Base-by-base conservation (phyloP, 2,797 vertebrate species). In the Sebastes dallii region DNA sequence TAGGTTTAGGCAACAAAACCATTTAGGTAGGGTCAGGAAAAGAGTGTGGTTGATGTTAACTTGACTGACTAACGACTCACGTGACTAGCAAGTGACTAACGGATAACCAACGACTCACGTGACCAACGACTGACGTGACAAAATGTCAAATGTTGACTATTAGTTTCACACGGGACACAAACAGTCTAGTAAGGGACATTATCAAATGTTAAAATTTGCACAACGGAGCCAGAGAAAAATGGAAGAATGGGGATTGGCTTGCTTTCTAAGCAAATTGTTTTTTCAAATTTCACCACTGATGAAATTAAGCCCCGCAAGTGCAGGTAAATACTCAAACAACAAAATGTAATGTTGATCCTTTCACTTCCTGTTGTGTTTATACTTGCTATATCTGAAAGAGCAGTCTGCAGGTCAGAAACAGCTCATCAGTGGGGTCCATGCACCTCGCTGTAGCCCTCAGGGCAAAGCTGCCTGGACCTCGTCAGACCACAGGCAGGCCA, bases 391-490 rank as follows among this genome's bases (percentile, higher is more conserved):
- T 68, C 34, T 72, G 34, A 71, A 56, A 46, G 55, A 77, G 13
- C 73, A 68, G 29, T 50, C 66, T 50, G 54, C 12, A 2, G 72
- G 65, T 79, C 42, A 74, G 25, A 72, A 72, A 32, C 14, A 20
- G 61, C 66, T 85, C 70, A 75, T 73, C 72, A 67, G 7, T 59
- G 72, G 11, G 6, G 12, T 78, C 32, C 67, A 55, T 50, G 78
- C 62, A 52, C 27, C 61, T 8, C 3, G 22, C n/a, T 25, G 84
- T 52, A 68, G 62, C 66, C 66, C 81, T 81, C 30, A 34, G 56
- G 83, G 79, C 62, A 14, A 68, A 72, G 60, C 65, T 77, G 59
- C 50, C 69, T 77, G 71, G 67, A 61, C 70, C 61, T 67, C 3
- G 46, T 69, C 65, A 66, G 36, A 75, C 82, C 62, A 42, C 67